Evolutionary conservation across 2,113 vertebrate species (phyloP), one percentile per base, ranked within the genome.

Genomic region (Nyctibius bracteatus): DNA sequence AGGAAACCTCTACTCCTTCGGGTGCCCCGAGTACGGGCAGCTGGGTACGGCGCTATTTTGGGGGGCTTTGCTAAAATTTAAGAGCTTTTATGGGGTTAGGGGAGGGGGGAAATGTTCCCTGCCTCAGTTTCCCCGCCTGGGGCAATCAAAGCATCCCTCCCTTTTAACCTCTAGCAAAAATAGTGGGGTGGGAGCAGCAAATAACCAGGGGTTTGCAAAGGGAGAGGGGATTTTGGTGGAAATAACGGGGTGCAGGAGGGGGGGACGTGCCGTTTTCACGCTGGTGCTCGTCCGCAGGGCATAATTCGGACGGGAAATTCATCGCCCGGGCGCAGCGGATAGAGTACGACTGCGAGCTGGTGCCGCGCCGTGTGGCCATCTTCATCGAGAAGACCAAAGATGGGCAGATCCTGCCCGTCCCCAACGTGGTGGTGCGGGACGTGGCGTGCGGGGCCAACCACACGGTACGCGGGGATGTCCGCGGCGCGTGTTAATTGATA

Each of bases 351-450:
- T 99, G 99, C 2, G 99, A 99, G 96, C 98, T 99, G 81, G 98
- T 99, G 52, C 98, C 99, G 6, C 98, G 99, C 15, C 98, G 99
- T 0, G 98, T 99, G 5, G 99, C 99, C 90, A 99, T 99, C 97
- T 99, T 99, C 97, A 99, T 99, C 3, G 99, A 99, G 97, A 99
- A 99, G 97, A 99, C 99, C 6, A 99, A 99, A 92, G 99, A 99
- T 1, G 99, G 99, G 9, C 99, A 99, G 98, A 96, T 99, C 58
- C 97, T 98, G 92, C 99, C 99, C 0, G 99, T 99, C 61, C 98
- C 99, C 6, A 99, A 99, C 1, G 99, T 99, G 87, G 99, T 99
- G 27, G 99, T 99, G n/a, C 98, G 99, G 30, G 99, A 99, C 3
- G 99, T 99, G 58, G 98, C 98, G 10, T 99, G 99, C 5, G 99